phyloP scores from a whole-genome alignment of 2,113 vertebrate genomes.

The Antechinus stuartii region DNA sequence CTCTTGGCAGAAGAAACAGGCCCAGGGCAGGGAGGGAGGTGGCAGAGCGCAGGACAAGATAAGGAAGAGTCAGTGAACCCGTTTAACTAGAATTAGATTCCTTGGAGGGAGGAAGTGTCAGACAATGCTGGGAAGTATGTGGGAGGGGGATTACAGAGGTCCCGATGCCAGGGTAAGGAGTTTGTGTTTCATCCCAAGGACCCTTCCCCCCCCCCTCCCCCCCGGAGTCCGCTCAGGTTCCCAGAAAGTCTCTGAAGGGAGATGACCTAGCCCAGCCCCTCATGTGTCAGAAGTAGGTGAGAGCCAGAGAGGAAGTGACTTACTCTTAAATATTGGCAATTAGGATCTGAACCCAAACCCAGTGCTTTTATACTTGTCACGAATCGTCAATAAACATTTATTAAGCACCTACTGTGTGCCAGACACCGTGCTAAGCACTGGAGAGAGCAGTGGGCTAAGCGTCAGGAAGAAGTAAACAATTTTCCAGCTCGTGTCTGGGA shows the following conservation, averaged over 20 bases:
- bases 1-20: not conserved
- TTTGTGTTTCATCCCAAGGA: not conserved
- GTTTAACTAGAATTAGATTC: not conserved
- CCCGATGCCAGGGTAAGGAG: not conserved
- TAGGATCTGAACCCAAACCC: not conserved
- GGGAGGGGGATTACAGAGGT: not conserved
- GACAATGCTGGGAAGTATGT: constrained; percentile 3
- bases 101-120: not conserved
- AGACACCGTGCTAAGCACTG: not conserved
- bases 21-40: not conserved
- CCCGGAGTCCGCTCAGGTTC: not conserved
- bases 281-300: not conserved
- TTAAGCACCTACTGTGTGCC: not conserved
- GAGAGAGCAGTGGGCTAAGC: not conserved
- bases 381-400: not conserved
- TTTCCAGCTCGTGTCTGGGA: not conserved
- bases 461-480: not conserved
- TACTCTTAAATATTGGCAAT: not conserved
- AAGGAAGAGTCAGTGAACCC: not conserved
- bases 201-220: too few species aligned
- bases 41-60: not conserved
- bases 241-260: not conserved
- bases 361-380: not conserved
- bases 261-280: not conserved
- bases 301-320: not conserved